These are phyloP conservation scores for Nothocercus julius DNA, from an alignment of 2,113 vertebrate species.

Conservation along the genomic window DNA sequence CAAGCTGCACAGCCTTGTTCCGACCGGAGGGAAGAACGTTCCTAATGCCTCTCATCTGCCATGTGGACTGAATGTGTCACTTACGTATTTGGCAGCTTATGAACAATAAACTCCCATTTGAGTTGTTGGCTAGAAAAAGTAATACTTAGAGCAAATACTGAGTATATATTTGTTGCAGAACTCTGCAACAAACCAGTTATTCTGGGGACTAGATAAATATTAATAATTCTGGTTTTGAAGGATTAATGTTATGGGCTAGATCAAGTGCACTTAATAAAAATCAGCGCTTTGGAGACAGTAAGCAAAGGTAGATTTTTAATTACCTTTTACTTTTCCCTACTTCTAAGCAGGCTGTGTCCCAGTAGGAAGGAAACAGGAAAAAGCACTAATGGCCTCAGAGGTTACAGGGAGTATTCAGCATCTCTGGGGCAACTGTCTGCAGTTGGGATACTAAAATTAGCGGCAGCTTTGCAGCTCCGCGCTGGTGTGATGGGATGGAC, in stretches of 20 bases:
- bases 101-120: slow-evolving; percentile 3
- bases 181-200: neutral
- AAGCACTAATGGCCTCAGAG: neutral
- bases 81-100: slow-evolving; percentile 23
- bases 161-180: neutral
- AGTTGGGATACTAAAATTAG: neutral
- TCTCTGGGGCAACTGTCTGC: neutral
- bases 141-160: neutral
- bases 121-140: slow-evolving; percentile 20
- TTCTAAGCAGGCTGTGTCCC: neutral
- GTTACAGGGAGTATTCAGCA: neutral
- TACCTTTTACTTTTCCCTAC: neutral
- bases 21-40: neutral
- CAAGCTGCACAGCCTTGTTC: neutral
- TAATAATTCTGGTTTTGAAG: slow-evolving; percentile 1
- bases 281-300: neutral
- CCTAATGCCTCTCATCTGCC: slow-evolving; percentile 45
- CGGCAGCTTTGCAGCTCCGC: neutral
- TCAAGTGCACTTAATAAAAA: neutral
- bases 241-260: neutral
- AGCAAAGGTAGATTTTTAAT: neutral
- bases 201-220: neutral
- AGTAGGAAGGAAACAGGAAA: neutral
- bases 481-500: fast-evolving
- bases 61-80: slow-evolving; percentile 67